Evolutionary conservation across 2,888 invertebrate genomes (phyloP), one percentile per base, ranked within the genome.

Genomic region (Heteromurus nitidus): DNA sequence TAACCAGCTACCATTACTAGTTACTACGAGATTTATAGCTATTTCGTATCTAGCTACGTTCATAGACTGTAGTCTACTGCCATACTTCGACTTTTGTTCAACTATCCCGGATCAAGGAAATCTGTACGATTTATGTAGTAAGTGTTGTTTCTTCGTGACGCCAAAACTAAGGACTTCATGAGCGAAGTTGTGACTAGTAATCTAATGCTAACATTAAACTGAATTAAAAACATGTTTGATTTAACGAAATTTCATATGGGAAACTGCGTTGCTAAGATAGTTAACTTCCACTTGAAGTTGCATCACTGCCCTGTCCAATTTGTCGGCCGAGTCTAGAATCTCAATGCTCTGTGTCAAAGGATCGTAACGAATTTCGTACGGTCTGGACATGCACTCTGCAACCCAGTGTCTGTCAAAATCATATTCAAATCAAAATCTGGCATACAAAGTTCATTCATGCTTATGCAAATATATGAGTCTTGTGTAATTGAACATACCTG

Each of bases 281-380:
- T 94, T 91, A 89, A 96, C 93, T 91, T 96, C 96, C 36, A 95
- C 94, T 90, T 95, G 95, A 87, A 97, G 91, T 90, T 96, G 95
- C 88, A 94, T 92, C 87, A 96, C 93, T 87, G 96, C 92, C 64
- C 93, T 93, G 89, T 96, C 95, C 89, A 97, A 91, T 90, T 95
- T 95, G 87, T 96, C 94, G 0, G 97, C 47, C 11, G 47, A 47
- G 91, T 99, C 98, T 77, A 99, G 92, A 20, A 98, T 94, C 89
- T 99, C 98, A 62, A 99, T 95, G 83, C 95, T 93, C 89, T 98
- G 97, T 44, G 99, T 99, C 91, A 98, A 98, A n/a, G 99, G 96
- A 90, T 97, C 95, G 92, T 96, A 99, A 86, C 97, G 93, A 77
- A 99, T 96, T 90, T 98, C 97, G 92, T 98, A 99, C 3, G 98